These are phyloP conservation scores for Phycodurus eques DNA, from an alignment of 2,113 vertebrate species.

Conservation along the genomic window DNA sequence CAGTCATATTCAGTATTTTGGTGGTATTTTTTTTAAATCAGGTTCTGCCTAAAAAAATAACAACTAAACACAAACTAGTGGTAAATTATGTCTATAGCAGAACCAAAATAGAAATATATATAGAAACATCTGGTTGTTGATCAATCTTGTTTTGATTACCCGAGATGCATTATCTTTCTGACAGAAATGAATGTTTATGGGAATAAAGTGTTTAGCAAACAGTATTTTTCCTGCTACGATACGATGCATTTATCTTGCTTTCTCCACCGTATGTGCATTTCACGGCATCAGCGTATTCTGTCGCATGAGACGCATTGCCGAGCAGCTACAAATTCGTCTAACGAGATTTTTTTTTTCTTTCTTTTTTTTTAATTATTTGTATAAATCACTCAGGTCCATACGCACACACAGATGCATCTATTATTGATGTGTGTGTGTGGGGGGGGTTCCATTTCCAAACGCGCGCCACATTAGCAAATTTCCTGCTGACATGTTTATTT, in stretches of 20 bases:
- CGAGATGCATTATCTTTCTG: conserved; percentile 17
- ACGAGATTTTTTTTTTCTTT: conserved; percentile 23
- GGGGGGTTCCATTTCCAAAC: conserved; percentile 46
- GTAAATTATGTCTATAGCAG: not conserved
- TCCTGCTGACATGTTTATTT: conserved; percentile 66
- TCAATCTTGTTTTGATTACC: conserved; percentile 47
- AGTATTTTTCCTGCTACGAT: conserved; percentile 8
- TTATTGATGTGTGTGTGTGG: conserved; percentile 7
- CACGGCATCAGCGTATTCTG: conserved; percentile 16
- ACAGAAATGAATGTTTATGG: conserved; percentile 51
- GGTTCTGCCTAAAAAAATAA: too few species aligned
- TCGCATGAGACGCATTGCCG: not conserved
- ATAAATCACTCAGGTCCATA: conserved; percentile 39
- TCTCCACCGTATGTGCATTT: conserved; percentile 4
- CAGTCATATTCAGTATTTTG: too few species aligned
- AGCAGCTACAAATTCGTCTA: not conserved
- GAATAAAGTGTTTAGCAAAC: conserved; percentile 11
- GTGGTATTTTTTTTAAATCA: too few species aligned
- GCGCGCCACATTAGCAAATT: conserved; percentile 60
- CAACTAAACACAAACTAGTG: not conserved
- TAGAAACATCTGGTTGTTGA: conserved; percentile 62
- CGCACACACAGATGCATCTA: conserved; percentile 20
- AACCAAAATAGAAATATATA: conserved; percentile 40
- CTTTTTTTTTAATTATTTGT: conserved; percentile 30
- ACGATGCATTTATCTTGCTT: conserved; percentile 29